Evolutionary conservation across 2,888 invertebrate genomes (phyloP), one percentile per base, ranked within the genome.

Genomic region (Salpingus planirostris): DNA sequence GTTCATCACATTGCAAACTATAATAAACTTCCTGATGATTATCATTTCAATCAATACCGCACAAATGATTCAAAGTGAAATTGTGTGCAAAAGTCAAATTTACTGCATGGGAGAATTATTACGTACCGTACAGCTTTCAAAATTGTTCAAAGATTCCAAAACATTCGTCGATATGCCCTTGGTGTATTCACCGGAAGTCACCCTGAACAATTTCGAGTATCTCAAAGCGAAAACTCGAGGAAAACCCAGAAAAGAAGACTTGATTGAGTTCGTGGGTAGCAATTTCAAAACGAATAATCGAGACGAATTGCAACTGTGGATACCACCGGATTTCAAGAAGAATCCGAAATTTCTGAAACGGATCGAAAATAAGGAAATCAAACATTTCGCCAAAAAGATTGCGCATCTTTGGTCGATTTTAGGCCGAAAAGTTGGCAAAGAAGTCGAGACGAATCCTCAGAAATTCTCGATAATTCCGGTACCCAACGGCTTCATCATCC

Each of bases 151-250:
- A 4, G 89, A 90, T 60, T 87, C 86, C 15, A 90, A 89, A 60
- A 77, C 80, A 1, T 89, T 88, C 62, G 88, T 89, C 8, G 88
- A 90, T 56, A 71, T 80, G 61, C 75, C 76, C 45, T 68, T 86
- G 60, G 73, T 68, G 36, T 58, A 65, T 12, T 65, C 76, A 25
- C 72, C 76, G 39, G 67, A 71, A 38, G 66, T 64, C 31, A 77
- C 77, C 0, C 59, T 80, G 11, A 43, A 51, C 4, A 69, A 68
- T 22, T 84, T 80, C 50, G 59, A 71, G 0, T 47, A 55, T 10
- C 63, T 82, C 21, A 70, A 79, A 55, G 60, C 67, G 8, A 43
- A 60, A 2, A 61, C 67, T 13, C 50, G 66, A 3, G 52, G 65
- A 7, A 53, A 64, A 3, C 78, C 77, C 0, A 60, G 64, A 0